Conservation (phyloP, 2,113 vertebrate genomes). For the Climacteris rufus region DNA sequence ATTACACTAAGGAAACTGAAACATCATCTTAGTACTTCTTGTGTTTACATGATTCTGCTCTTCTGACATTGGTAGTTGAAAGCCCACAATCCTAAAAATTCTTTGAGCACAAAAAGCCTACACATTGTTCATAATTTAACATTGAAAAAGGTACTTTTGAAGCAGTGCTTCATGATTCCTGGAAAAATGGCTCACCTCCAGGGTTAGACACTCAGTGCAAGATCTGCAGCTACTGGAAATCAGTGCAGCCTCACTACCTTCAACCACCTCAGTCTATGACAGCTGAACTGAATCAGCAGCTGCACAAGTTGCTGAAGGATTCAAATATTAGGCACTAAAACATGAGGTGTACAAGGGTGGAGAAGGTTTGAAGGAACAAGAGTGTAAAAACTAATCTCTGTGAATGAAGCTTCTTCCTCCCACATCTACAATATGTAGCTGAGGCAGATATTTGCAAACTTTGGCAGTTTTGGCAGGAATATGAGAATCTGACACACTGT, state of each 20-base stretch:
- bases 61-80: background rate
- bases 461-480: constrained; percentile 16
- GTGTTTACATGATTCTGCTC: background rate
- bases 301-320: background rate
- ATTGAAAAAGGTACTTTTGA: background rate
- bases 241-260: background rate
- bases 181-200: background rate
- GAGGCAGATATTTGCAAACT: constrained; percentile 43
- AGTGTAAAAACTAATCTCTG: background rate
- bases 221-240: background rate
- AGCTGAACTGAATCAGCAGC: background rate
- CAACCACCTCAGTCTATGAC: fast-evolving
- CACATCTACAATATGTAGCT: background rate
- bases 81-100: background rate
- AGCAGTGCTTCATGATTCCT: background rate
- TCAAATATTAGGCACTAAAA: background rate
- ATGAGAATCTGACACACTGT: background rate
- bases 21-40: background rate
- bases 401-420: background rate
- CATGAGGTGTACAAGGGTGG: fast-evolving
- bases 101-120: background rate
- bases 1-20: background rate
- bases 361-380: background rate
- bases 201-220: background rate
- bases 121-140: background rate